Evolutionary conservation across 2,888 invertebrate species (phyloP), one percentile per base, ranked within the genome.

Genomic region (Tortrix viridana): DNA sequence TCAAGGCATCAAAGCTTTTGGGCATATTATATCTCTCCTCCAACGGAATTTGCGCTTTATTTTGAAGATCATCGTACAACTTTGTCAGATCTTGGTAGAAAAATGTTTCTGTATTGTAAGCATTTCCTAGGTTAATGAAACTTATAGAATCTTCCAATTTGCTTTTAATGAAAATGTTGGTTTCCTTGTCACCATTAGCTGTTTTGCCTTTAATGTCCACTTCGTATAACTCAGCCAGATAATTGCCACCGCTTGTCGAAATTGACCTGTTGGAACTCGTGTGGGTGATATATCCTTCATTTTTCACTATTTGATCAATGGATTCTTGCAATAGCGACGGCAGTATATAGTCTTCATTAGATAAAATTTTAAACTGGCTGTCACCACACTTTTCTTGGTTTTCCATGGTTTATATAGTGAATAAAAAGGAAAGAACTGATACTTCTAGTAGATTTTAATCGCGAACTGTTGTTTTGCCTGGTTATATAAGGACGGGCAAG

Each of bases 131-230:
- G 0, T 80, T 73, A 48, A 80, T 71, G n/a, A 82, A 70, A 65
- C 73, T 71, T 50, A 79, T 61, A 18, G 75, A 71, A 2, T 63
- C 65, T 5, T 69, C 64, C 23, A 80, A 68, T 16, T 78, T 38
- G n/a, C 74, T 69, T 66, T 88, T 88, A 1, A 80, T 67, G 65
- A 88, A 88, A 23, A 86, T 70, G 47, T 81, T 76, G 3, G 73
- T 72, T 71, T 79, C 69, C 57, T 73, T 74, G 0, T 68, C 23
- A 0, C 67, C 60, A 16, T 54, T 38, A 7, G 7, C 37, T 20
- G 53, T 63, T 56, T 53, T 55, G 1, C 44, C 86, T 69, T 73
- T 77, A 3, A 85, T 67, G 49, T 63, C 62, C 53, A 41, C 71
- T 72, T 73, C 71, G 67, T 48, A 52, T 46, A 65, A 57, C 65